Evolutionary conservation across 2,113 vertebrate species (phyloP), one percentile per base, ranked within the genome.

Genomic region (Aspiorhynchus laticeps): DNA sequence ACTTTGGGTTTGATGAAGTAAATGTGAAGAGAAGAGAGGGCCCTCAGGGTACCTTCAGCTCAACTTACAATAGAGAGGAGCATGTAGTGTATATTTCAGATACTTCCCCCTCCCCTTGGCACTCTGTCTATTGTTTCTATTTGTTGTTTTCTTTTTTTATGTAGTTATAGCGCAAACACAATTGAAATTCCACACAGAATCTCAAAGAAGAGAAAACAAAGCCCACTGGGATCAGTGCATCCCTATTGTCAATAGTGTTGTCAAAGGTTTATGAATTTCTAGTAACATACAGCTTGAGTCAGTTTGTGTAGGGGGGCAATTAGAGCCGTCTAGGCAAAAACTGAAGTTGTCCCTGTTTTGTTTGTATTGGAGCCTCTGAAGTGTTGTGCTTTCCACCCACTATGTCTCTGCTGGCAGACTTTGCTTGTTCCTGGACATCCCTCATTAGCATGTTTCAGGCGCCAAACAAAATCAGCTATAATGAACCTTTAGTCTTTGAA

Each of bases 401-500:
- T 83, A 74, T 56, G 78, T 80, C 43, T 90, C 76, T 81, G 84
- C 86, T 38, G 86, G 67, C 87, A 83, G 86, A 78, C 87, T 86
- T 89, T 36, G 46, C 82, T 86, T 88, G 86, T 89, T 89, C 74
- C 88, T 84, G 56, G 89, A 84, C 85, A 89, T 89, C 28, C 74
- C 80, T 89, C 88, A 93, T 93, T 93, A 88, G 73, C 87, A 90
- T 90, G 83, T 90, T 84, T 91, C 86, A 83, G 87, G 89, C 88
- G 71, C 87, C 83, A 71, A 79, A 80, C 77, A 81, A 90, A 88
- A 92, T 90, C 89, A 90, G 74, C 31, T 85, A 76, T 77, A 88
- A 84, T 76, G 33, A 91, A 92, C 88, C 88, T 92, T 91, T 89
- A 90, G 80, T 82, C 88, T 91, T 91, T 94, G 88, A 90, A 92